Evolutionary conservation across 2,797 vertebrate genomes (phyloP).

Genomic region (Thripadectes ignobilis): DNA sequence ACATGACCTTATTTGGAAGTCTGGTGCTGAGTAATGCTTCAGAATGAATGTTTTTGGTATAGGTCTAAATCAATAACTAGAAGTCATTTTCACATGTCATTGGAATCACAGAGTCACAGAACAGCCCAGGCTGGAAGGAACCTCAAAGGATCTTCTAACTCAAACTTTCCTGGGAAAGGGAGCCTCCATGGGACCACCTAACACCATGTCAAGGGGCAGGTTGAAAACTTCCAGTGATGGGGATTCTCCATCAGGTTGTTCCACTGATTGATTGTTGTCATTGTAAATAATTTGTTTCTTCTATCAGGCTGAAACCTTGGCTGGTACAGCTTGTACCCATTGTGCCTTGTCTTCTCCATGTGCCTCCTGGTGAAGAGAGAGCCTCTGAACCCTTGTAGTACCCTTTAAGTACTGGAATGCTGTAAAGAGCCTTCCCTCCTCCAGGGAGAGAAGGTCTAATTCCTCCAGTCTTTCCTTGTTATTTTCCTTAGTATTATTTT

Average conservation of each 20-base stretch:
- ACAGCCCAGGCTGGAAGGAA: not conserved
- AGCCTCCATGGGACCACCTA: not conserved
- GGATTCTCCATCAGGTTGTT: not conserved
- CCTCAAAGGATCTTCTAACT: not conserved
- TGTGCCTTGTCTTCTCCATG: not conserved
- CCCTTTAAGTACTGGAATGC: not conserved
- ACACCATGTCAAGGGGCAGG: not conserved
- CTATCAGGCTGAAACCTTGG: not conserved
- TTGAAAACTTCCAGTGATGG: not conserved
- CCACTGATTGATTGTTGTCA: not conserved
- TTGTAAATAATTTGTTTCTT: not conserved
- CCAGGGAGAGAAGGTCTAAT: not conserved
- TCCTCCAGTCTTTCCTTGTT: not conserved
- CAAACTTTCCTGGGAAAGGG: not conserved
- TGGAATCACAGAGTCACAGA: not conserved
- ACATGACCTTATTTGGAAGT: not conserved
- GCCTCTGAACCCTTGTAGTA: not conserved
- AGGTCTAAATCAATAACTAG: not conserved
- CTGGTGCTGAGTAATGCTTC: not conserved
- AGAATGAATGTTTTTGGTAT: not conserved
- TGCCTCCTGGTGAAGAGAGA: not conserved
- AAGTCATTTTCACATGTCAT: not conserved
- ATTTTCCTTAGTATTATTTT: not conserved
- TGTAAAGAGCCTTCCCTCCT: not conserved
- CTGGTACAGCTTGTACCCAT: not conserved